Percentiles rank a stretch among this genome's conserved stretches.
Evolutionary conservation across 2,888 invertebrate species (phyloP).

Genomic region (Andrena praecox): DNA sequence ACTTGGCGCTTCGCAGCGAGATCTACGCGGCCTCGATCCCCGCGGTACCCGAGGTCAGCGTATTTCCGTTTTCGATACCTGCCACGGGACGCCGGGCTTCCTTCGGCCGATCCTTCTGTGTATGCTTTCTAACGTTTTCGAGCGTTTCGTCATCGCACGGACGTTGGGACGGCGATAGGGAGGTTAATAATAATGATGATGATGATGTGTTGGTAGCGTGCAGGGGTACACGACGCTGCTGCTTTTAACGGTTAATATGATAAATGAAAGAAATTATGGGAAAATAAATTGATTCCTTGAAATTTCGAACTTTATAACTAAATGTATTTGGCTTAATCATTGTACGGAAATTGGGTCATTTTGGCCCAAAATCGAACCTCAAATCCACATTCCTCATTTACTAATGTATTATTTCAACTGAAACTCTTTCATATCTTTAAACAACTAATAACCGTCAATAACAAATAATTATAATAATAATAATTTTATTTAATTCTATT

Average conservation of each 20-base stretch:
- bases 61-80: conserved; percentile 29
- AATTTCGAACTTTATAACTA: no score
- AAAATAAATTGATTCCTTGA: no score
- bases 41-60: conserved; percentile 37
- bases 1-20: conserved; percentile 8
- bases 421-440: no score
- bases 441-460: no score
- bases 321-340: no score
- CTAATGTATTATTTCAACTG: no score
- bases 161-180: neutral
- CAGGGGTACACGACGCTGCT: neutral
- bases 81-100: neutral
- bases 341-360: no score
- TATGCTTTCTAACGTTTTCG: neutral
- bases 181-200: conserved; percentile 12
- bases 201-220: neutral
- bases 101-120: neutral
- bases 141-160: neutral
- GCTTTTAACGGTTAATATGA: neutral
- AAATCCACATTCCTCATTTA: no score
- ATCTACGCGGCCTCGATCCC: conserved; percentile 1
- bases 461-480: no score
- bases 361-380: no score
- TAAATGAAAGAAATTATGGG: neutral
- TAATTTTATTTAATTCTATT: no score